These are phyloP conservation scores for Poeciliopsis turrubarensis DNA, from an alignment of 2,113 vertebrate genomes.

Conservation along the genomic window DNA sequence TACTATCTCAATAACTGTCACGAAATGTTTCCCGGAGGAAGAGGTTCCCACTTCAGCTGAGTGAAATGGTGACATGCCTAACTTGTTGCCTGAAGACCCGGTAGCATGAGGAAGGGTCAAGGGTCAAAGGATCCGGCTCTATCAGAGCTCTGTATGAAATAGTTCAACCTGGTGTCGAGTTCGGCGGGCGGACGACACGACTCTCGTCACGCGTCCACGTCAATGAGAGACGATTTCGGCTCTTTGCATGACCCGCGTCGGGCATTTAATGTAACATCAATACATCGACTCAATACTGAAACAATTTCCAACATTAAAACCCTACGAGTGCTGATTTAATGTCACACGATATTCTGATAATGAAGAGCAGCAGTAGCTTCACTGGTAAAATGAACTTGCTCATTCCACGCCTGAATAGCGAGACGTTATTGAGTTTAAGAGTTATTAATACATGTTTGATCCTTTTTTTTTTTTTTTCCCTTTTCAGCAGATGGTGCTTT, in stretches of 20 bases:
- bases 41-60: background rate
- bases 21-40: conserved; percentile 9
- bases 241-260: too few species aligned
- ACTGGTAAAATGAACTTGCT: background rate
- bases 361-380: background rate
- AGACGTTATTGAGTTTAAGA: background rate
- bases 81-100: background rate
- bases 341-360: background rate
- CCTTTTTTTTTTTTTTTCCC: background rate
- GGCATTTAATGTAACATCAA: too few species aligned
- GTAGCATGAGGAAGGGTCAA: background rate
- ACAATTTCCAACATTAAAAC: too few species aligned
- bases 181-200: too few species aligned
- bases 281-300: too few species aligned
- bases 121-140: background rate
- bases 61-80: background rate
- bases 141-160: too few species aligned
- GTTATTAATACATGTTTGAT: background rate
- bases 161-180: too few species aligned
- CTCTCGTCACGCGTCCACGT: too few species aligned
- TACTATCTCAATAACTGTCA: conserved; percentile 43
- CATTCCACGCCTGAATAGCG: background rate
- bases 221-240: too few species aligned
- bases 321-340: too few species aligned
- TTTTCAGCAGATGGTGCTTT: background rate